Percentiles rank a stretch among this genome's conserved stretches.
These are phyloP conservation scores for Siderastrea radians DNA, from an alignment of 92 coral and sea anemone genomes.

Conservation along the genomic window DNA sequence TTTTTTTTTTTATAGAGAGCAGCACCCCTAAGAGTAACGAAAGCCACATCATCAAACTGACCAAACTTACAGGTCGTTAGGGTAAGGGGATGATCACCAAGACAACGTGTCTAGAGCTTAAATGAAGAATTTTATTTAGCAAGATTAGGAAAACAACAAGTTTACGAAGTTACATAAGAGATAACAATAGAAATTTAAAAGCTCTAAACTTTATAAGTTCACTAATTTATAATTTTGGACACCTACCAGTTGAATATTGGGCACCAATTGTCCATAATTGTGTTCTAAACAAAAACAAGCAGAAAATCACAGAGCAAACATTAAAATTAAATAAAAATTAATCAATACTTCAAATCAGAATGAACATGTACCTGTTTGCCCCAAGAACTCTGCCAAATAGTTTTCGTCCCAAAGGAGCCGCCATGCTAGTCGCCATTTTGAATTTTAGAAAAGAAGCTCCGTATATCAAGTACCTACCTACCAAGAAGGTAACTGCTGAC, in stretches of 20 bases:
- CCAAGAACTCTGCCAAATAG: constrained; percentile 39
- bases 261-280: constrained; percentile 30
- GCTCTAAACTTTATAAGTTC: not conserved
- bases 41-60: no score
- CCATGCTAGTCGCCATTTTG: constrained; percentile 90
- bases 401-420: constrained; percentile 53
- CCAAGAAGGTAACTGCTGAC: not conserved
- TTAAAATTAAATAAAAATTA: not conserved
- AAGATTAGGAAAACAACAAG: no score
- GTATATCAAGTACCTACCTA: not conserved
- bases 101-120: no score
- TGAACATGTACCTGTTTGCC: constrained; percentile 24
- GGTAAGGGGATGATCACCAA: no score
- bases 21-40: no score
- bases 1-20: no score
- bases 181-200: not conserved
- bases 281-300: constrained; percentile 3
- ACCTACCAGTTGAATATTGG: constrained; percentile 63
- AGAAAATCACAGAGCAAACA: not conserved
- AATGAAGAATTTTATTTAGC: no score
- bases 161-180: not conserved
- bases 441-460: not conserved
- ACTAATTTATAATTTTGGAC: not conserved
- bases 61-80: no score
- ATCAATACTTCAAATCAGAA: not conserved